These are phyloP conservation scores for Schizopygopsis pylzovi DNA, from an alignment of 2,797 vertebrate genomes.

Conservation along the genomic window DNA sequence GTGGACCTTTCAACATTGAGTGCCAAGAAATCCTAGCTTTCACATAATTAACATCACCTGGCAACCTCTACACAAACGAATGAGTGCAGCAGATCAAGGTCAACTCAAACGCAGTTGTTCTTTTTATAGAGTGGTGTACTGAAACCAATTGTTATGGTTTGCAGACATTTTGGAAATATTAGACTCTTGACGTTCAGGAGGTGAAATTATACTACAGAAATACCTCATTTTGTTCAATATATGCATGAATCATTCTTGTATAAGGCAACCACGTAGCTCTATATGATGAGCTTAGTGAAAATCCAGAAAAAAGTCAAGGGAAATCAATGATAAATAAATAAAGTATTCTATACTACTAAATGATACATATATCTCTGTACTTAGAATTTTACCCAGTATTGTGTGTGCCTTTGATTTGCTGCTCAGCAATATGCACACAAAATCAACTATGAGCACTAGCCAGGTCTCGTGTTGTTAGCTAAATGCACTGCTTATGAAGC, in stretches of 20 bases:
- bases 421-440: neutral
- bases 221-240: neutral
- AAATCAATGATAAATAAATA: slow-evolving; percentile 16
- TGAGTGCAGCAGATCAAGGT: slow-evolving; percentile 50
- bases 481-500: neutral
- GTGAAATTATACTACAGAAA: slow-evolving; percentile 5
- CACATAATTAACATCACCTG: slow-evolving; percentile 28
- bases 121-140: neutral
- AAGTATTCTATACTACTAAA: neutral
- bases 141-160: neutral
- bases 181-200: neutral
- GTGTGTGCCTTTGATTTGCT: neutral
- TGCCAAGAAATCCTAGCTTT: slow-evolving; percentile 35
- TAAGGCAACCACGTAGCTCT: neutral
- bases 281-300: slow-evolving; percentile 1
- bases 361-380: neutral
- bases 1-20: slow-evolving; percentile 19
- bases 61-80: slow-evolving; percentile 43
- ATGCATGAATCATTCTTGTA: neutral
- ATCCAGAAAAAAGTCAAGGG: neutral
- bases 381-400: slow-evolving; percentile 3
- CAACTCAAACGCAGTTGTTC: slow-evolving; percentile 43
- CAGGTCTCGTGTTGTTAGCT: neutral
- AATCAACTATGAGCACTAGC: neutral
- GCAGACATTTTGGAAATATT: neutral